Percentiles rank a stretch among this genome's conserved stretches.
These are phyloP conservation scores for Boloria euphrosyne DNA, from an alignment of 2,888 invertebrate genomes.

Conservation along the genomic window DNA sequence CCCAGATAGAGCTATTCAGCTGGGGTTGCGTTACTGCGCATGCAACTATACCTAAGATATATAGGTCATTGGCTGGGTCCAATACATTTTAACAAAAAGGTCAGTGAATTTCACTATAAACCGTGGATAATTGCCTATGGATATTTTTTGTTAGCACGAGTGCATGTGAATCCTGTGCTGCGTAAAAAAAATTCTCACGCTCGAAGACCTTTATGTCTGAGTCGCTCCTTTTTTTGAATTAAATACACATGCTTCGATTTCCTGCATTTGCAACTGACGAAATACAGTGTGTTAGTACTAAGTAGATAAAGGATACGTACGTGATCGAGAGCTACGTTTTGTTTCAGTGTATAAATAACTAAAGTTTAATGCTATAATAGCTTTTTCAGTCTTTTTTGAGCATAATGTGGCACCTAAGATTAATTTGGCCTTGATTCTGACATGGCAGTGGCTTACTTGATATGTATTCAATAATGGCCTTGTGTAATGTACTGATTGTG, in stretches of 20 bases:
- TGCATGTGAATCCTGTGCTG: constrained; percentile 61
- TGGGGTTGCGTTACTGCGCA: constrained; percentile 64
- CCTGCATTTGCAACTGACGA: constrained; percentile 55
- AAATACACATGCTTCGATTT: constrained; percentile 59
- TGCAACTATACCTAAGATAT: constrained; percentile 50
- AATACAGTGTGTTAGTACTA: constrained; percentile 35
- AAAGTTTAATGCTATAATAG: constrained; percentile 2
- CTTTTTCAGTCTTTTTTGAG: constrained; percentile 34
- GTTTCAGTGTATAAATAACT: constrained; percentile 12
- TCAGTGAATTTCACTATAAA: constrained; percentile 60
- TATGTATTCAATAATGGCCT: constrained; percentile 46
- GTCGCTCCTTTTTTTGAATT: constrained; percentile 49
- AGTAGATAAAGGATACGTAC: constrained; percentile 17
- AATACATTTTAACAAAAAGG: constrained; percentile 55
- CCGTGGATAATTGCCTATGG: constrained; percentile 48
- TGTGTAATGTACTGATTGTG: constrained; percentile 42
- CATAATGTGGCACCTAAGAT: constrained; percentile 52
- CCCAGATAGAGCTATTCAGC: constrained; percentile 57
- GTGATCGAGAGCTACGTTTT: constrained; percentile 19
- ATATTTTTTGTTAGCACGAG: constrained; percentile 51
- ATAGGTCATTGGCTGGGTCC: constrained; percentile 50
- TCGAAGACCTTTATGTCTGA: constrained; percentile 53
- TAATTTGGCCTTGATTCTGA: constrained; percentile 72
- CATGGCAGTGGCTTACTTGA: constrained; percentile 62
- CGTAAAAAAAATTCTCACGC: constrained; percentile 65